Base-by-base conservation (phyloP, 2,888 invertebrate genomes). In the Eilema griseolum region DNA sequence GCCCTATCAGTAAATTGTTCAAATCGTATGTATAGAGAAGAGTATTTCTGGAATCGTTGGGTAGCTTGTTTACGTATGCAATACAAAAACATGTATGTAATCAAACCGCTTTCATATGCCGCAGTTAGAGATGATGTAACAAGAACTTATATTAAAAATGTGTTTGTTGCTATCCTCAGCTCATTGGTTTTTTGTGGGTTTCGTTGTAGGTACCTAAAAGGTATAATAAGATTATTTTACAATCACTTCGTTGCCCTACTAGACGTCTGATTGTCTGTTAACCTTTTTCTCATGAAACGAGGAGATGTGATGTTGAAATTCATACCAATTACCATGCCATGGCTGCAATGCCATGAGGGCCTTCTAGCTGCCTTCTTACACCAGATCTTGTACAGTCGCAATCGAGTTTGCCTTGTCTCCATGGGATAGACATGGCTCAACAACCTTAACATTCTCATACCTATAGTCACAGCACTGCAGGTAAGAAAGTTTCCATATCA, bases 11-110 rank as follows among this genome's bases (percentile, higher is more conserved):
- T 52, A 56, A n/a, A 57, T 46, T 59, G 46, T 68, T 66, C 46
- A 57, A 71, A 56, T 70, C 63, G 52, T 71, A 62, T 61, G 66
- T 69, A 66, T 31, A 46, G 16, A 66, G 23, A 33, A 16, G 31
- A 63, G 66, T 81, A 81, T 81, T 81, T 73, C 64, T 31, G 67
- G 76, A 70, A 64, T 37, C 57, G 57, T 67, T 70, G 71, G 74
- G 71, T 74, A 77, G 72, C 23, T 74, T 73, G 70, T 80, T 80
- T 74, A 67, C 72, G 61, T 46, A 31, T 52, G 64, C 56, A 67
- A 61, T 46, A 67, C 66, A 60, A 23, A 41, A 72, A 72, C 61
- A 65, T 56, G 66, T 41, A 61, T 66, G 61, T 56, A 71, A 56
- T 59, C 57, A 26, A 65, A 72, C 12, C 61, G 57, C 26, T 68